These are phyloP conservation scores for Drosophila kanekoi DNA, from an alignment of 2,888 invertebrate genomes.

Conservation along the genomic window DNA sequence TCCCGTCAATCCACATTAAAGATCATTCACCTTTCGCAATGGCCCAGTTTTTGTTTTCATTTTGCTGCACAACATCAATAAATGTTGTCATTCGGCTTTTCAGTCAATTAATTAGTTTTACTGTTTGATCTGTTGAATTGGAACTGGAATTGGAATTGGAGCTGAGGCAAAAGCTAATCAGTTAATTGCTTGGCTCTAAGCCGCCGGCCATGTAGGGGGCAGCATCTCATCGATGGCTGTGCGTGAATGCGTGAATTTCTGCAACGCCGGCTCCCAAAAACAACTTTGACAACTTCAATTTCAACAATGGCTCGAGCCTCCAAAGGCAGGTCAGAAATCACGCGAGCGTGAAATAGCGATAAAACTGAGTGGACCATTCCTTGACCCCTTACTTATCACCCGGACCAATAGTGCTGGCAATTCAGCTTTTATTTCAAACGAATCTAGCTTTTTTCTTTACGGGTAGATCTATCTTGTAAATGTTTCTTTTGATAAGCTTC, in stretches of 20 bases:
- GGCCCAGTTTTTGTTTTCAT: neutral
- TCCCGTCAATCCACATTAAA: neutral
- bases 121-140: constrained; percentile 6
- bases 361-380: constrained; percentile 22
- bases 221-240: constrained; percentile 3
- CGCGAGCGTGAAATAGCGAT: constrained; percentile 51
- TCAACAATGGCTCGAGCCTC: constrained; percentile 29
- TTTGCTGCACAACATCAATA: neutral
- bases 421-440: neutral
- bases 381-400: neutral
- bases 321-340: constrained; percentile 19
- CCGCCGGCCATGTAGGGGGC: constrained; percentile 42
- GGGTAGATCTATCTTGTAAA: too few species aligned
- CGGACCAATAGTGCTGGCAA: neutral
- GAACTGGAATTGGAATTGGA: constrained; percentile 16
- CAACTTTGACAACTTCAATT: constrained; percentile 44
- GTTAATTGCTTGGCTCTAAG: constrained; percentile 59
- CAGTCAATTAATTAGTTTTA: constrained; percentile 21
- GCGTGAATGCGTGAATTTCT: constrained; percentile 26
- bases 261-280: neutral
- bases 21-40: neutral
- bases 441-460: neutral
- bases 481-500: too few species aligned
- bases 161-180: constrained; percentile 54
- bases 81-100: constrained; percentile 18